Conservation (phyloP, 2,888 invertebrate genomes). For the Parapristionchus giblindavisi region DNA sequence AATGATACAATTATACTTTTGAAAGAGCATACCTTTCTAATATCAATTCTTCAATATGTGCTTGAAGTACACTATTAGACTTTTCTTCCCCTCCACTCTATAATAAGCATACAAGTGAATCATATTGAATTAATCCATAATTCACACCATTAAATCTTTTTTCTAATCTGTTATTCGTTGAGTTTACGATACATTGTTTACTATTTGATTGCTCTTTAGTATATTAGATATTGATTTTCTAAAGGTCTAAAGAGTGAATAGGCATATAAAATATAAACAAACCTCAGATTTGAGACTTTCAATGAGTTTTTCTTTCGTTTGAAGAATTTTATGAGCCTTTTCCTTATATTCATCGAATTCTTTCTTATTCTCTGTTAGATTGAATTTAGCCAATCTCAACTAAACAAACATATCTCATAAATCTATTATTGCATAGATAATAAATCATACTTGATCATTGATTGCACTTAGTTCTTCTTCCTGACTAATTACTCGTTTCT, state of each 20-base stretch:
- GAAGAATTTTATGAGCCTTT: slow-evolving; percentile 82
- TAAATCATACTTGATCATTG: slow-evolving; percentile 48
- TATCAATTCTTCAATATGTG: slow-evolving; percentile 77
- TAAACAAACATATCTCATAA: slow-evolving; percentile 54
- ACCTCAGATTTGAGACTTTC: slow-evolving; percentile 73
- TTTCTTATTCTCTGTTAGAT: slow-evolving; percentile 71
- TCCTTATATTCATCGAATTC: slow-evolving; percentile 82
- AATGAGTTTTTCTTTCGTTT: slow-evolving; percentile 80
- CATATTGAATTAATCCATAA: not conserved
- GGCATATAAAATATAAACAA: not conserved
- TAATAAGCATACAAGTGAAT: too few species aligned
- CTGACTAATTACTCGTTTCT: slow-evolving; percentile 28
- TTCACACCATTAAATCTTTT: too few species aligned
- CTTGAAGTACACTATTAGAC: slow-evolving; percentile 33
- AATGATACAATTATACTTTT: not conserved
- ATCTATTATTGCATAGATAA: not conserved
- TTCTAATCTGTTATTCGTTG: too few species aligned
- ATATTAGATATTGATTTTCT: slow-evolving; percentile 65
- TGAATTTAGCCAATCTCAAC: slow-evolving; percentile 70
- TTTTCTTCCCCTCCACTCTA: slow-evolving; percentile 32
- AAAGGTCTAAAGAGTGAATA: not conserved
- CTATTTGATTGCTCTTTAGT: too few species aligned
- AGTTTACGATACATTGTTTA: too few species aligned
- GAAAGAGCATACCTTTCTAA: slow-evolving; percentile 62
- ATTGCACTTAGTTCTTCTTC: slow-evolving; percentile 56